phyloP scores from a whole-genome alignment of 1,140 invertebrate species.

The Drosophila nasuta region DNA sequence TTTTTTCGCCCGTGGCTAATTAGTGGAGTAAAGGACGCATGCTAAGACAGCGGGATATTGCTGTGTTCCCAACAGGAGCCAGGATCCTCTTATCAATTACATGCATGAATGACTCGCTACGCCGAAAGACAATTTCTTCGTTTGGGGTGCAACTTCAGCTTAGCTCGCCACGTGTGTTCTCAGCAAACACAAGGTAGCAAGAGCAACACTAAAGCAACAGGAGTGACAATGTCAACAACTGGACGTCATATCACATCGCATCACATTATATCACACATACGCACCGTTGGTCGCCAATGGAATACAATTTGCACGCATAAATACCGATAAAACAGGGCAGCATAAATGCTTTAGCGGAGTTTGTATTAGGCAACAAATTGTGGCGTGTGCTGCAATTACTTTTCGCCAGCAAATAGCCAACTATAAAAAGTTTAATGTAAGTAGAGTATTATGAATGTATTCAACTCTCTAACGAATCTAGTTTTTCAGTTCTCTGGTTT shows the following conservation, averaged over 20 bases:
- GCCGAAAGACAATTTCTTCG: background rate
- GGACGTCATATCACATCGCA: constrained; percentile 26
- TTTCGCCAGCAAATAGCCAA: background rate
- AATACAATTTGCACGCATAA: constrained; percentile 27
- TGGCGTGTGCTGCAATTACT: background rate
- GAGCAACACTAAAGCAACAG: constrained; percentile 46
- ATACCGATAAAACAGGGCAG: background rate
- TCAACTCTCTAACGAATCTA: too few relatives aligned
- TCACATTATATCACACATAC: constrained; percentile 51
- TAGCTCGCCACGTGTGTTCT: constrained; percentile 47
- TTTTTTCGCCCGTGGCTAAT: constrained; percentile 24
- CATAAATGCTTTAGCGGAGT: background rate
- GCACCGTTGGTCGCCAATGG: constrained; percentile 23
- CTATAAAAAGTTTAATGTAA: too few relatives aligned
- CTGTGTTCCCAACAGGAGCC: constrained; percentile 10
- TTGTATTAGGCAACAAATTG: background rate
- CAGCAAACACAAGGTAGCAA: constrained; percentile 39
- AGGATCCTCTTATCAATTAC: constrained; percentile 68
- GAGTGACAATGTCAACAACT: constrained; percentile 51
- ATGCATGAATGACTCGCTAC: constrained; percentile 40
- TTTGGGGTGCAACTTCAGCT: background rate
- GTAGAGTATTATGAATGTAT: too few relatives aligned
- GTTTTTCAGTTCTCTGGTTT: too few relatives aligned
- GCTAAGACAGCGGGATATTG: constrained; percentile 1
- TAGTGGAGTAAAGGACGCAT: constrained; percentile 15